Evolutionary conservation across 2,797 vertebrate genomes (phyloP), one percentile per base, ranked within the genome.

Genomic region (Arctocebus calabarensis): DNA sequence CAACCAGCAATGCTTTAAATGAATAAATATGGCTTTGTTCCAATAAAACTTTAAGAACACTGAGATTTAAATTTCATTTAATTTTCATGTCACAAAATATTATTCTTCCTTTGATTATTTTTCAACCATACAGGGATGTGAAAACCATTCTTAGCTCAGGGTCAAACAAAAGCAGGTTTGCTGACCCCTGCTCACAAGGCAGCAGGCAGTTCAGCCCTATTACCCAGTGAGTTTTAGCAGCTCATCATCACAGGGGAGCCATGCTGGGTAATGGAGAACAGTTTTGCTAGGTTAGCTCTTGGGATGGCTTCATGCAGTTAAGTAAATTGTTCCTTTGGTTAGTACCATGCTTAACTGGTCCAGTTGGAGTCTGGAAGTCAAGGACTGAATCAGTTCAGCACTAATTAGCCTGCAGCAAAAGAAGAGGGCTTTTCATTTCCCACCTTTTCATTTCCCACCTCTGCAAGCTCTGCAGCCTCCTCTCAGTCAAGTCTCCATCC

Each of bases 321-420:
- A 97, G 96, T 96, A 92, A 97, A 97, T 96, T 59, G 97, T 97
- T 97, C 95, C 92, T 98, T n/a, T 27, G 96, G 95, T 98, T 90
- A 92, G 90, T 93, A 88, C 96, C 97, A 74, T 86, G 94, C 96
- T 97, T 96, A 97, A 84, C 96, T 93, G 97, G 94, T 97, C 96
- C 92, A 68, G 8, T 48, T 96, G 94, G 96, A 90, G 92, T 88
- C 97, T 96, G 88, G 95, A 94, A 96, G 97, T 93, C 1, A 10
- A 94, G 94, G 94, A 95, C 66, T 90, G 94, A 95, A 97, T 97
- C 83, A 68, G 64, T 97, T 97, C 96, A 95, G 88, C 84, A 57
- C 34, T 70, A 64, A 70, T 75, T 55, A 91, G 74, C 70, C 22
- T 7, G 45, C 85, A 75, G 87, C 93, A 45, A 55, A 64, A 77